Conservation (phyloP, 53 echinoderm and acorn worm species). For the Crossaster papposus region DNA sequence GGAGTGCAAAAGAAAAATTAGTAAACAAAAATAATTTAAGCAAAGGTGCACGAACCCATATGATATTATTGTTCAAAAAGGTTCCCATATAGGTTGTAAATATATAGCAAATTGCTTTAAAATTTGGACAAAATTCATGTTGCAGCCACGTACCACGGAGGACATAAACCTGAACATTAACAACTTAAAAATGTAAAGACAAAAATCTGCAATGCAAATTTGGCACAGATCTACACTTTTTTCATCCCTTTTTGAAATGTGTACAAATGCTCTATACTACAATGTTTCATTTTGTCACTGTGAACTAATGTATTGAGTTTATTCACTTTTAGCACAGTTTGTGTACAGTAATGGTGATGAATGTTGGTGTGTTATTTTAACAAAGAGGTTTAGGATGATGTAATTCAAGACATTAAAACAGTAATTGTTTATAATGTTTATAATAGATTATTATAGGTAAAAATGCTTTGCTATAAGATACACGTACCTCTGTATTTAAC, state of each 20-base stretch:
- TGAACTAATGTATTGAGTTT: constrained; percentile 30
- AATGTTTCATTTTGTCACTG: constrained; percentile 2
- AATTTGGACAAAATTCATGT: no score
- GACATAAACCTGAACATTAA: no score
- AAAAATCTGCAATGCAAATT: neutral
- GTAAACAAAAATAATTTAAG: neutral
- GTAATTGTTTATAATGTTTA: constrained; percentile 40
- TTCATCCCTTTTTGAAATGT: neutral
- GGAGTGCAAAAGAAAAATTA: neutral
- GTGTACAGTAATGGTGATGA: constrained; percentile 8
- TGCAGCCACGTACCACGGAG: no score
- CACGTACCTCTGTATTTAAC: constrained; percentile 1
- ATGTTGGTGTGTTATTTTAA: constrained; percentile 44
- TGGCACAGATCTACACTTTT: constrained; percentile 2
- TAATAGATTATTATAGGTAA: constrained; percentile 29
- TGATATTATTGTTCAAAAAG: neutral
- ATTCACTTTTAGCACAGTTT: neutral
- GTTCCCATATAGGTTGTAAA: no score
- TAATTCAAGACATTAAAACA: constrained; percentile 3
- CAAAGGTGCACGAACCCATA: neutral
- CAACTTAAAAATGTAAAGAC: no score
- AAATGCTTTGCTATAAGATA: constrained; percentile 11
- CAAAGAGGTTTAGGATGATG: constrained; percentile 19
- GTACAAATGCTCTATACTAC: neutral
- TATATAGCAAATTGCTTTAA: no score